Conservation (phyloP, 2,113 vertebrate species). For the Corvus hawaiiensis region DNA sequence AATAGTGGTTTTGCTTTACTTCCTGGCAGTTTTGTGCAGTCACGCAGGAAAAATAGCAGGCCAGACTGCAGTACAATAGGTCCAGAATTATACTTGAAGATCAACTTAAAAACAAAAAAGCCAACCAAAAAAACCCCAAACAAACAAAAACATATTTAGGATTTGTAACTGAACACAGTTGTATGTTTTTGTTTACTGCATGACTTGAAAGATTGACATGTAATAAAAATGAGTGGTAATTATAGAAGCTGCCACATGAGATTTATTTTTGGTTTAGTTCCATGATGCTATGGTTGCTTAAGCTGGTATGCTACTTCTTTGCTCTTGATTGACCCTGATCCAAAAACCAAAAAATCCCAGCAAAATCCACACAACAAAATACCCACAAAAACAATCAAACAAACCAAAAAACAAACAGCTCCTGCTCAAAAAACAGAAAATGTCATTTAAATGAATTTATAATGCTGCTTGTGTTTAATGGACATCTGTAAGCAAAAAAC, state of each 20-base stretch:
- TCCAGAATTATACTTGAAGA: background rate
- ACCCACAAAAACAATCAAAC: background rate
- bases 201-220: background rate
- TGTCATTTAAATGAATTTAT: background rate
- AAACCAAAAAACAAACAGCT: background rate
- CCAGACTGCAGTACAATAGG: background rate
- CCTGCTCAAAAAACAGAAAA: background rate
- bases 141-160: background rate
- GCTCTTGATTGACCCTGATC: conserved; percentile 4
- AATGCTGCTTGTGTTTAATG: background rate
- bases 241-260: conserved; percentile 49
- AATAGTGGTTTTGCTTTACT: background rate
- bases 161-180: background rate
- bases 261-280: conserved; percentile 61
- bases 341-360: background rate
- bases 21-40: background rate
- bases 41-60: background rate
- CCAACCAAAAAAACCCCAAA: background rate
- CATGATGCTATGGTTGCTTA: conserved; percentile 24
- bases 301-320: background rate
- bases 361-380: background rate
- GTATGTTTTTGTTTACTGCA: conserved; percentile 22
- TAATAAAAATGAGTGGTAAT: conserved; percentile 41
- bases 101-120: background rate
- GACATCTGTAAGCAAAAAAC: background rate